Evolutionary conservation across 2,888 invertebrate species (phyloP).

Genomic region (Gastrophysa polygoni): DNA sequence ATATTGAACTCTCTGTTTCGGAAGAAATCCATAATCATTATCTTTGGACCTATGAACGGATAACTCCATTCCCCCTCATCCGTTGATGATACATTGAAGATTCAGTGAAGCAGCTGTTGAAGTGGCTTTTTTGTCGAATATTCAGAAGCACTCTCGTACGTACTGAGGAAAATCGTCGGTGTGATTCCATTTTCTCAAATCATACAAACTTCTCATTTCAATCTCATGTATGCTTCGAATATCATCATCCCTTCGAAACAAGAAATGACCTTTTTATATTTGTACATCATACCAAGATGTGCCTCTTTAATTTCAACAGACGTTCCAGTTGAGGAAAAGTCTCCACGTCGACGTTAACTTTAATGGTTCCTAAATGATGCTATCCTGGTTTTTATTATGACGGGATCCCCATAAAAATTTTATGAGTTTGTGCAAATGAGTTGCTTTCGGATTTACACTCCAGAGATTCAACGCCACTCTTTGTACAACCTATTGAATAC

Average conservation of each 20-base stretch:
- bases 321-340: constrained; percentile 15
- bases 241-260: constrained; percentile 24
- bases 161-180: background rate
- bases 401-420: background rate
- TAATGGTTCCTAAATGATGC: constrained; percentile 18
- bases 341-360: constrained; percentile 25
- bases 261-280: constrained; percentile 24
- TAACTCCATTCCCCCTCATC: too few species aligned
- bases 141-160: too few species aligned
- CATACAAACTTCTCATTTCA: constrained; percentile 24
- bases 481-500: background rate
- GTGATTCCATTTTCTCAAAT: constrained; percentile 25
- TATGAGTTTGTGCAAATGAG: constrained; percentile 1
- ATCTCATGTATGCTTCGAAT: constrained; percentile 25
- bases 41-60: too few species aligned
- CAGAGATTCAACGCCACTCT: background rate
- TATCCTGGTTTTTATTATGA: background rate
- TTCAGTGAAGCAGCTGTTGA: too few species aligned
- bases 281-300: constrained; percentile 5
- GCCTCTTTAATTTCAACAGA: constrained; percentile 27
- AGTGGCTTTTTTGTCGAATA: too few species aligned
- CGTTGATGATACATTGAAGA: too few species aligned
- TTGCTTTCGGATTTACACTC: background rate
- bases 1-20: too few species aligned
- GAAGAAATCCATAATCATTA: too few species aligned